Evolutionary conservation across 2,888 invertebrate genomes (phyloP).

Genomic region (Yponomeuta cagnagella): DNA sequence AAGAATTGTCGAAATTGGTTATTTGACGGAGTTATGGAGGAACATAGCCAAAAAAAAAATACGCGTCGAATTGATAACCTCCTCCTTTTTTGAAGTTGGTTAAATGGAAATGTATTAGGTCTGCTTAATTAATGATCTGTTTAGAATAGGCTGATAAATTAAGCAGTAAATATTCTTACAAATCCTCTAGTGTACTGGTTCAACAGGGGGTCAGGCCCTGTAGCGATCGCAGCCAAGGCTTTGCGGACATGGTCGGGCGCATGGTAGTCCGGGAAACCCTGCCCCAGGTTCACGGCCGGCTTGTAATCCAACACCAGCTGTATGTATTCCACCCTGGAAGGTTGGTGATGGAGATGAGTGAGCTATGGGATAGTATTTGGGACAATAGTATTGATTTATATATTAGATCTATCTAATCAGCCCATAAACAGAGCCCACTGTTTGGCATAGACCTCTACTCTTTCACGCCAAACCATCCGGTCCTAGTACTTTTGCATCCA

Average conservation of each 20-base stretch:
- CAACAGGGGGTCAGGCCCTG: conserved; percentile 81
- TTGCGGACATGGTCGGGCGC: conserved; percentile 89
- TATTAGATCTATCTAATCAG: neutral
- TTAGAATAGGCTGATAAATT: no score
- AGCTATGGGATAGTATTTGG: neutral
- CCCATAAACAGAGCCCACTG: no score
- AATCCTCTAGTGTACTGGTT: conserved; percentile 97
- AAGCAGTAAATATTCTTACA: conserved; percentile 76
- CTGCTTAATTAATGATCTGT: no score
- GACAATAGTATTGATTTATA: neutral
- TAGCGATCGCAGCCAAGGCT: conserved; percentile 81
- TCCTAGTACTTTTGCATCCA: neutral
- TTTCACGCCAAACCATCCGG: neutral
- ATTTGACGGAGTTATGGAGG: no score
- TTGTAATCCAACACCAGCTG: conserved; percentile 87
- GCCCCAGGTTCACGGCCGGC: conserved; percentile 91
- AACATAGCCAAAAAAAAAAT: no score
- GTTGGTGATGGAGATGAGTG: neutral
- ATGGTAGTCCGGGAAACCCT: conserved; percentile 96
- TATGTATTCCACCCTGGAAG: conserved; percentile 92
- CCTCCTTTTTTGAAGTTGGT: no score
- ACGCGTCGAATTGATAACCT: no score
- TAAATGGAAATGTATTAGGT: no score
- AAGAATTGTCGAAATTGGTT: no score
- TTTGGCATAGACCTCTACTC: neutral